Conservation (phyloP, 2,888 invertebrate species). For the Cheilosia impressa region DNA sequence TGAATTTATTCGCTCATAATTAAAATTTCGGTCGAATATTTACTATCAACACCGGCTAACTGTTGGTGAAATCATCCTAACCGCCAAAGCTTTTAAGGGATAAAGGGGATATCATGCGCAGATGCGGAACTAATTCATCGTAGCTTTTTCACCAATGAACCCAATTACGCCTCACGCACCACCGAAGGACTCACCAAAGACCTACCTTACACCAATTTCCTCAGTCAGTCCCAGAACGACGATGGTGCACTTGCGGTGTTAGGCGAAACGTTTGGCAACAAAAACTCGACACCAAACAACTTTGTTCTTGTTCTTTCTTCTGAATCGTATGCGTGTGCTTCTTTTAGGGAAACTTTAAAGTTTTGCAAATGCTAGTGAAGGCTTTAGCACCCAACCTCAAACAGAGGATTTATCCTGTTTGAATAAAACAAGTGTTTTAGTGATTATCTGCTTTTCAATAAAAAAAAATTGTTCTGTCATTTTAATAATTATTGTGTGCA, state of each 20-base stretch:
- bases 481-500: conserved; percentile 37
- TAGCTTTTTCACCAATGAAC: conserved; percentile 56
- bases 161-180: conserved; percentile 22
- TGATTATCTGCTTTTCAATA: background rate
- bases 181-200: conserved; percentile 17
- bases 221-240: conserved; percentile 58
- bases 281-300: conserved; percentile 12
- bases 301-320: background rate
- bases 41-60: background rate
- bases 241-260: conserved; percentile 58
- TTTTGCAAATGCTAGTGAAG: background rate
- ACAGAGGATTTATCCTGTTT: conserved; percentile 46
- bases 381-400: background rate
- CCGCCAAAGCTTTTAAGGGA: conserved; percentile 24
- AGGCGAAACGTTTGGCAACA: conserved; percentile 18
- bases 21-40: background rate
- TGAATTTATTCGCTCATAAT: conserved; percentile 3
- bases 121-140: conserved; percentile 22
- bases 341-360: background rate
- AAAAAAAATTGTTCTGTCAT: conserved; percentile 13
- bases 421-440: conserved; percentile 33
- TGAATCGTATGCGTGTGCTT: conserved; percentile 19
- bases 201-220: conserved; percentile 61
- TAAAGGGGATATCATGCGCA: conserved; percentile 59
- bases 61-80: conserved; percentile 27